Conservation (phyloP, 1,140 invertebrate species). For the Drosophila orosa region DNA sequence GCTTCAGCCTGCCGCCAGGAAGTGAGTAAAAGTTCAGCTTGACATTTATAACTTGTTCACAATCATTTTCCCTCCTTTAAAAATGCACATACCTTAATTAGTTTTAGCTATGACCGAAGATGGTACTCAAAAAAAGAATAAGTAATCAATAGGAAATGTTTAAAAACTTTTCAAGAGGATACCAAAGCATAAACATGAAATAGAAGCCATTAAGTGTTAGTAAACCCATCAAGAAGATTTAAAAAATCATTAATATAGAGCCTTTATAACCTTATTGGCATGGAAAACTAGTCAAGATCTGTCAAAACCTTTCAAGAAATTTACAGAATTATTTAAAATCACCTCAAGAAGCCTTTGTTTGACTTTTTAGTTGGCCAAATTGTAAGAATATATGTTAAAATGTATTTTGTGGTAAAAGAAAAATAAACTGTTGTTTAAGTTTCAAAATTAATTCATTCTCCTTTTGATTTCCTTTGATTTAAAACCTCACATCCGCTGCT, state of each 20-base stretch:
- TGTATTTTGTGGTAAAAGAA: neutral
- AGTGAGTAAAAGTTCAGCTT: slow-evolving; percentile 63
- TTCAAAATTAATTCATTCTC: neutral
- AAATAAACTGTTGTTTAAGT: neutral
- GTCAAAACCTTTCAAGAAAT: neutral
- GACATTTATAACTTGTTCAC: neutral
- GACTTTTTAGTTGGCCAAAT: slow-evolving; percentile 7
- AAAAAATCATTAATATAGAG: neutral
- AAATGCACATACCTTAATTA: slow-evolving; percentile 7
- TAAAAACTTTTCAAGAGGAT: neutral
- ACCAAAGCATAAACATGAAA: neutral
- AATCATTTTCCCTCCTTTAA: neutral
- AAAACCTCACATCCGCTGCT: neutral
- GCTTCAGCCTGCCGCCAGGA: slow-evolving; percentile 77
- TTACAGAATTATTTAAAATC: neutral
- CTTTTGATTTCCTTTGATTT: neutral
- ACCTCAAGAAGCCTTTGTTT: neutral
- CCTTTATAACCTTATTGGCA: neutral
- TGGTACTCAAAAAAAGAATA: neutral
- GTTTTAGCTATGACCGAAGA: slow-evolving; percentile 6
- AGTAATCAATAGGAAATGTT: neutral
- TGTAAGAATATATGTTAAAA: neutral
- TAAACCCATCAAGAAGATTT: neutral
- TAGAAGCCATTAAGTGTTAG: neutral
- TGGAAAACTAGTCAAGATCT: neutral